Evolutionary conservation across 2,797 vertebrate species (phyloP).

Genomic region (Paguma larvata): DNA sequence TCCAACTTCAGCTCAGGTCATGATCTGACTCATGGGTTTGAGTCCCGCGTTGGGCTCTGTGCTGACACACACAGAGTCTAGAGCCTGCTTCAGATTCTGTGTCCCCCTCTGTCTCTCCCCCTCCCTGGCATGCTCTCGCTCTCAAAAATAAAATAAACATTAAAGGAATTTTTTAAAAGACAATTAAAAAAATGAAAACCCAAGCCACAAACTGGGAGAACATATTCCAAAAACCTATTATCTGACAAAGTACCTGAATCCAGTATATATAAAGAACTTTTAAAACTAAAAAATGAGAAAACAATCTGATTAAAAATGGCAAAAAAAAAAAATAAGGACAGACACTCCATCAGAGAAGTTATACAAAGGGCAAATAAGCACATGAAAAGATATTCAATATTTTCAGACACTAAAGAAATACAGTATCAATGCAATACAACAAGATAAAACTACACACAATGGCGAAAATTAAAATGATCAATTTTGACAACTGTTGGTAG

Average conservation of each 20-base stretch:
- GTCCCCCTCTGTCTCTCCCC: too few relatives aligned
- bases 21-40: too few relatives aligned
- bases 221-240: not conserved
- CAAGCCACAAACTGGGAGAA: not conserved
- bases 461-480: not conserved
- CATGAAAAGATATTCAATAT: not conserved
- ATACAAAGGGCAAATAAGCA: not conserved
- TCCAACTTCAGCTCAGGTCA: too few relatives aligned
- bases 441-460: not conserved
- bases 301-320: not conserved
- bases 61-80: too few relatives aligned
- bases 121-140: too few relatives aligned
- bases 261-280: not conserved
- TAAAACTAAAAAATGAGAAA: not conserved
- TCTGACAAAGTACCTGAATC: not conserved
- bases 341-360: not conserved
- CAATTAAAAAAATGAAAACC: not conserved
- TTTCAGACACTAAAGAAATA: constrained; percentile 13
- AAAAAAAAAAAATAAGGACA: not conserved
- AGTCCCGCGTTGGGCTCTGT: too few relatives aligned
- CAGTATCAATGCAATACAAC: not conserved
- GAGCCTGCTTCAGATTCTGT: too few relatives aligned
- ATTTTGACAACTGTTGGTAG: not conserved
- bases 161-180: too few relatives aligned
- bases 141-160: too few relatives aligned